These are phyloP conservation scores for Holcopasites calliopsidis DNA, from an alignment of 1,140 invertebrate genomes.

Conservation along the genomic window DNA sequence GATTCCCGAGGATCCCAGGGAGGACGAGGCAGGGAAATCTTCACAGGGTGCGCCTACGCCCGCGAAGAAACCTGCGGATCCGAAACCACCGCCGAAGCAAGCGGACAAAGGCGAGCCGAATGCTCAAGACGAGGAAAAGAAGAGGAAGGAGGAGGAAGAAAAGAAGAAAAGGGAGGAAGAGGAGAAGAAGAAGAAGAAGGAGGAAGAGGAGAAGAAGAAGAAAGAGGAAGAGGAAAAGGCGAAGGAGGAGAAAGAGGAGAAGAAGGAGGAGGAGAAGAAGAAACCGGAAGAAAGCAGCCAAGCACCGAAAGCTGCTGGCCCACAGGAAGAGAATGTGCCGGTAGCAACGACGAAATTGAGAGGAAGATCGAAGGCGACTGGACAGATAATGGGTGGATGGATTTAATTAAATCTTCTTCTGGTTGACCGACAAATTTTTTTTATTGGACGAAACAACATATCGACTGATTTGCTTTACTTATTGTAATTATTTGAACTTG, in stretches of 20 bases:
- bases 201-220: conserved; percentile 23
- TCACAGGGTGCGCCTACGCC: background rate
- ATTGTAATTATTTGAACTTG: too few species aligned
- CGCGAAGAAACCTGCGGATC: background rate
- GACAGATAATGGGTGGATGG: conserved; percentile 85
- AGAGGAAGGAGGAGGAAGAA: conserved; percentile 12
- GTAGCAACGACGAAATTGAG: conserved; percentile 77
- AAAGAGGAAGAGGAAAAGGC: conserved; percentile 8
- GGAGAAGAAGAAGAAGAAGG: conserved; percentile 31
- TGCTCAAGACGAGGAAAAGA: conserved; percentile 14
- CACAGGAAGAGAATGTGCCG: conserved; percentile 31
- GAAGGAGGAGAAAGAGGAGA: conserved; percentile 12
- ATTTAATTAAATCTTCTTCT: conserved; percentile 76
- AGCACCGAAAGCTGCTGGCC: background rate
- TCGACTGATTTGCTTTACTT: background rate
- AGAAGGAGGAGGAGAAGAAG: conserved; percentile 25
- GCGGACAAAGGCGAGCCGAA: background rate
- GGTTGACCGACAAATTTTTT: background rate
- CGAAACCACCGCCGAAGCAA: conserved; percentile 29
- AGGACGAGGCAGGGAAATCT: conserved; percentile 53
- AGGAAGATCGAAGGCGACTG: conserved; percentile 85
- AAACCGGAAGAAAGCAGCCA: conserved; percentile 17
- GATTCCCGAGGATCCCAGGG: conserved; percentile 71
- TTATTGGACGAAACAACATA: background rate
- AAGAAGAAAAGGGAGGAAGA: conserved; percentile 35